Conservation (phyloP, 2,797 vertebrate species). For the Pyrrhura leucotis region DNA sequence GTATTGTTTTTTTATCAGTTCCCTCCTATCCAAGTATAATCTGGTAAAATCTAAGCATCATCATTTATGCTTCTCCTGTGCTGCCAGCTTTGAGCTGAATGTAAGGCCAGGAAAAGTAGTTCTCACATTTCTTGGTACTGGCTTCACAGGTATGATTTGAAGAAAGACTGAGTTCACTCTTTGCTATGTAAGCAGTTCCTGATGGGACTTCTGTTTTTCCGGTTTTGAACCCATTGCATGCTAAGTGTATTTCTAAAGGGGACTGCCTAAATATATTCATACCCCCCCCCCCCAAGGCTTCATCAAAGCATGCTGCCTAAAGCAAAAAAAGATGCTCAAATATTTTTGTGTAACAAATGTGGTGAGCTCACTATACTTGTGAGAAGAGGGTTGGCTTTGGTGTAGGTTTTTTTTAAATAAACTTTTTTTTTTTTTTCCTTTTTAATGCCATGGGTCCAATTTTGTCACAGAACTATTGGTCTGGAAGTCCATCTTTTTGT, state of each 20-base stretch:
- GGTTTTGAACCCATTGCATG: neutral
- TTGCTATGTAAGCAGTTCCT: neutral
- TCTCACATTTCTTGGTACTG: neutral
- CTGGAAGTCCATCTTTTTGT: neutral
- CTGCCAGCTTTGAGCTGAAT: neutral
- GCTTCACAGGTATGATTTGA: neutral
- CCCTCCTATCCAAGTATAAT: neutral
- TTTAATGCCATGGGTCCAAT: neutral
- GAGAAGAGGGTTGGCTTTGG: neutral
- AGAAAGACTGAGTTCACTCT: neutral
- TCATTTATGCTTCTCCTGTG: neutral
- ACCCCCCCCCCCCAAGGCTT: neutral
- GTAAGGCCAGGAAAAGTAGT: neutral
- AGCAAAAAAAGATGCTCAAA: neutral
- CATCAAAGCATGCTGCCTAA: neutral
- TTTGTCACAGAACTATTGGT: neutral
- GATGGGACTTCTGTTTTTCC: neutral
- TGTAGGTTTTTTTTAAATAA: neutral
- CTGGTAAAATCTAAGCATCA: neutral
- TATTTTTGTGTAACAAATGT: neutral
- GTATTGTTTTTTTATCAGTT: neutral
- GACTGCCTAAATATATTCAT: neutral
- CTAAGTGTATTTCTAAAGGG: neutral
- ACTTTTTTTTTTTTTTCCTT: neutral
- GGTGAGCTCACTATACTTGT: neutral